Evolutionary conservation across 2,113 vertebrate species (phyloP).

Genomic region (Nibea albiflora): DNA sequence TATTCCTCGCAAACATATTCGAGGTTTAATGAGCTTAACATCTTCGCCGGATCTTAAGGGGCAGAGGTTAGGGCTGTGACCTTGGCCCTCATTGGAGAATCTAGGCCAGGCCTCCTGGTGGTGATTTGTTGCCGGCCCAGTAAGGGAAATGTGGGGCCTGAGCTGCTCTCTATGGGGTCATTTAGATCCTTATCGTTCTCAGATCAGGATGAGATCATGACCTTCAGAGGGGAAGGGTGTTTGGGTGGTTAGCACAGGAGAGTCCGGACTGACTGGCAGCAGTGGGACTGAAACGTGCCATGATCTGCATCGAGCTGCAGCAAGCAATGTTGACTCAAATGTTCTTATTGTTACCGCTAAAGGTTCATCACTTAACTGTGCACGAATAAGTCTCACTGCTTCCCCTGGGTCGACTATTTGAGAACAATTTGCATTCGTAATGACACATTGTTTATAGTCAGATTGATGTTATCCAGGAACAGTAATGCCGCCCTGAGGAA

Average conservation of each 20-base stretch:
- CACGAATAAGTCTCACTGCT: neutral
- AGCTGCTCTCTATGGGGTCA: slow-evolving; percentile 48
- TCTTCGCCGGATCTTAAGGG: slow-evolving; percentile 32
- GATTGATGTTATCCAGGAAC: slow-evolving; percentile 37
- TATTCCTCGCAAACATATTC: neutral
- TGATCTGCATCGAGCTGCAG: neutral
- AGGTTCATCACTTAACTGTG: slow-evolving; percentile 14
- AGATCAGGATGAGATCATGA: slow-evolving; percentile 52
- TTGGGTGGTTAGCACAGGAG: slow-evolving; percentile 46
- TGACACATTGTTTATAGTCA: slow-evolving; percentile 38
- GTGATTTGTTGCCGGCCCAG: slow-evolving; percentile 34
- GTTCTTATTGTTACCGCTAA: slow-evolving; percentile 17
- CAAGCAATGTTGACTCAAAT: neutral
- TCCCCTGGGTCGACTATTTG: neutral
- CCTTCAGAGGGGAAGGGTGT: slow-evolving; percentile 29
- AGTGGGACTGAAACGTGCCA: slow-evolving; percentile 31
- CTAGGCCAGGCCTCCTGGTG: slow-evolving; percentile 45
- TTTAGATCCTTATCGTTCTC: slow-evolving; percentile 66
- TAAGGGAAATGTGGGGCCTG: slow-evolving; percentile 50
- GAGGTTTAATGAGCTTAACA: slow-evolving; percentile 22
- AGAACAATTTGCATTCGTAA: slow-evolving; percentile 27
- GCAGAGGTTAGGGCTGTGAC: slow-evolving; percentile 50
- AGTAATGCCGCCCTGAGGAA: neutral
- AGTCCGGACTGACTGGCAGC: slow-evolving; percentile 31
- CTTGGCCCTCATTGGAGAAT: slow-evolving; percentile 45